Conservation (phyloP, 2,113 vertebrate genomes). For the Perognathus longimembris region DNA sequence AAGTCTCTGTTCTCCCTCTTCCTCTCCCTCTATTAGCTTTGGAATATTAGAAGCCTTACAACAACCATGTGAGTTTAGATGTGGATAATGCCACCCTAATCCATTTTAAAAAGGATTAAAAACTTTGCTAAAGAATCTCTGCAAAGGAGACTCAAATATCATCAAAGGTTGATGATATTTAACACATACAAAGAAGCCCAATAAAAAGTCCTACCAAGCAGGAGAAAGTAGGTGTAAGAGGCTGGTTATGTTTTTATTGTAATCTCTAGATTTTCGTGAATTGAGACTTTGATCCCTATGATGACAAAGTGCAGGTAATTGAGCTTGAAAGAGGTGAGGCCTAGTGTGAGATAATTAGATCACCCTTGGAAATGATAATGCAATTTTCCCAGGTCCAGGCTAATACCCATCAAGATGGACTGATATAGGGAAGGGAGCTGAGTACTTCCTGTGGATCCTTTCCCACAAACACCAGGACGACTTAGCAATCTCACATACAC, state of each 20-base stretch:
- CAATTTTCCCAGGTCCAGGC: not conserved
- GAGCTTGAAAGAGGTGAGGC: too few relatives aligned
- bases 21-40: not conserved
- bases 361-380: not conserved
- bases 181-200: not conserved
- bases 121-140: not conserved
- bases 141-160: not conserved
- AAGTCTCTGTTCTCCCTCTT: not conserved
- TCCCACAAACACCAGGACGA: rapidly evolving
- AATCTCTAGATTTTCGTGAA: too few relatives aligned
- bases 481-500: not conserved
- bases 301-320: too few relatives aligned
- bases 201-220: not conserved
- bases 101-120: not conserved
- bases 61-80: not conserved
- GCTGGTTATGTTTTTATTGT: not conserved
- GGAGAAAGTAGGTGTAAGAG: not conserved
- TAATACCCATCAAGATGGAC: not conserved
- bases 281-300: not conserved
- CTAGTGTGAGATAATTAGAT: too few relatives aligned
- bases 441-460: not conserved
- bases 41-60: not conserved
- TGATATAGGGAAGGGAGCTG: not conserved
- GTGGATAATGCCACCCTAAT: not conserved
- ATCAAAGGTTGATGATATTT: not conserved